phyloP scores from a whole-genome alignment of 2,113 vertebrate species.

The Recurvirostra avosetta region DNA sequence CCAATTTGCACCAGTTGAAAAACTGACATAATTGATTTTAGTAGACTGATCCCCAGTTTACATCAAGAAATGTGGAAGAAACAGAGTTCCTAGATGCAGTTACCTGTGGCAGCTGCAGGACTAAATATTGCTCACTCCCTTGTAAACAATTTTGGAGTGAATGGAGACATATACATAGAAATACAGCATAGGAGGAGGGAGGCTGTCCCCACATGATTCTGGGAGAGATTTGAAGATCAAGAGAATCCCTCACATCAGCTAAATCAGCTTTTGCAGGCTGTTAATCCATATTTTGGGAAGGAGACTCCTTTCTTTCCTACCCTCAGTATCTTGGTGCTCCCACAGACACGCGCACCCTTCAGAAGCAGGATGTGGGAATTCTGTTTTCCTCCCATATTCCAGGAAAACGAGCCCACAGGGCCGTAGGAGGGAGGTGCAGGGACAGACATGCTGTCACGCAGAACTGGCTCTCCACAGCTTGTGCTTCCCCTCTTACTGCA shows the following conservation, averaged over 20 bases:
- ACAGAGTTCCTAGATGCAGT: neutral
- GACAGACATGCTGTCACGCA: accelerated
- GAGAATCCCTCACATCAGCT: neutral
- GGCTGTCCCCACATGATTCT: neutral
- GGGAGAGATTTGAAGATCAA: neutral
- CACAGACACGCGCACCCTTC: neutral
- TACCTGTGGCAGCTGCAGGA: neutral
- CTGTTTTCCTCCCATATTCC: neutral
- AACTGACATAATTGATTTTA: neutral
- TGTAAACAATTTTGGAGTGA: neutral
- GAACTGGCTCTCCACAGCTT: neutral
- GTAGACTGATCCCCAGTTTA: neutral
- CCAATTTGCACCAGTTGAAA: neutral
- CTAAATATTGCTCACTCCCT: neutral
- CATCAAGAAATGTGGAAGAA: neutral
- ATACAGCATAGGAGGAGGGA: neutral
- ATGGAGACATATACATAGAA: neutral
- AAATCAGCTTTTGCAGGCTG: neutral
- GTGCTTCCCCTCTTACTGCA: neutral
- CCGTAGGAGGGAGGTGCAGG: neutral
- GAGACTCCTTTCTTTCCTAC: neutral
- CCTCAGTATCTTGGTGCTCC: neutral
- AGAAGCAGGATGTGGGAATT: neutral
- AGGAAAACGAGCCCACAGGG: neutral
- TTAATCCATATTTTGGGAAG: neutral